These are phyloP conservation scores for Dascyllus trimaculatus DNA, from an alignment of 2,113 vertebrate species.

Conservation along the genomic window DNA sequence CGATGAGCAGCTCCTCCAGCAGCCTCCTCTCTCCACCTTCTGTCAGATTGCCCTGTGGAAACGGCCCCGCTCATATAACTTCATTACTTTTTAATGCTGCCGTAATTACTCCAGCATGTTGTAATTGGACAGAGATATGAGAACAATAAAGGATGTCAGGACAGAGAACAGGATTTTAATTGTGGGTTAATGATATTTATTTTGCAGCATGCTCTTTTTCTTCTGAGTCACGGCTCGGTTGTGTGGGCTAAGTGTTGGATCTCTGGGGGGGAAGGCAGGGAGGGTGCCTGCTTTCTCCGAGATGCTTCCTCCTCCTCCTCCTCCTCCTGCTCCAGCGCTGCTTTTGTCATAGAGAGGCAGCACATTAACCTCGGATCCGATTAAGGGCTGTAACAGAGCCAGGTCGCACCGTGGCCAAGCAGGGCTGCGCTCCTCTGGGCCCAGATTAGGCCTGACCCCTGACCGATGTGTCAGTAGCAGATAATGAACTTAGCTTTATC, in stretches of 20 bases:
- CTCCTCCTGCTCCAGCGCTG: neutral
- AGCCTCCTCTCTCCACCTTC: slow-evolving; percentile 48
- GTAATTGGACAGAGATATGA: slow-evolving; percentile 82
- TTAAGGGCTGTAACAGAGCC: slow-evolving; percentile 67
- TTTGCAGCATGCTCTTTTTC: slow-evolving; percentile 74
- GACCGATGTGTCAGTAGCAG: slow-evolving; percentile 67
- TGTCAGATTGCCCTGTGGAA: slow-evolving; percentile 77
- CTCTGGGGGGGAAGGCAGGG: slow-evolving; percentile 48
- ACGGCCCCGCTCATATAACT: slow-evolving; percentile 82
- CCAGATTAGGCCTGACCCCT: slow-evolving; percentile 73
- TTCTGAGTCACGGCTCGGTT: slow-evolving; percentile 68
- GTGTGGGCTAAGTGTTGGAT: slow-evolving; percentile 69
- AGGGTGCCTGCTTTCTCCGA: slow-evolving; percentile 41
- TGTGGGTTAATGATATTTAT: slow-evolving; percentile 87
- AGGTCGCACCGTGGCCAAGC: slow-evolving; percentile 56
- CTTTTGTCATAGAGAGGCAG: slow-evolving; percentile 60
- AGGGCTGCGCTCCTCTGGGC: slow-evolving; percentile 60
- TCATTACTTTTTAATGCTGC: slow-evolving; percentile 88
- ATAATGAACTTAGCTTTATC: slow-evolving; percentile 79
- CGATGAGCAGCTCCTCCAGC: slow-evolving; percentile 39
- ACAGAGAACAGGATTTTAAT: slow-evolving; percentile 83
- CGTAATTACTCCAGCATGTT: slow-evolving; percentile 83
- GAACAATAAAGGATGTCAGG: slow-evolving; percentile 83
- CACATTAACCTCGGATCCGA: slow-evolving; percentile 73
- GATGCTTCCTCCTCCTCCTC: slow-evolving; percentile 11